These are phyloP conservation scores for Drosophila sordidapex DNA, from an alignment of 2,888 invertebrate species.

Conservation along the genomic window DNA sequence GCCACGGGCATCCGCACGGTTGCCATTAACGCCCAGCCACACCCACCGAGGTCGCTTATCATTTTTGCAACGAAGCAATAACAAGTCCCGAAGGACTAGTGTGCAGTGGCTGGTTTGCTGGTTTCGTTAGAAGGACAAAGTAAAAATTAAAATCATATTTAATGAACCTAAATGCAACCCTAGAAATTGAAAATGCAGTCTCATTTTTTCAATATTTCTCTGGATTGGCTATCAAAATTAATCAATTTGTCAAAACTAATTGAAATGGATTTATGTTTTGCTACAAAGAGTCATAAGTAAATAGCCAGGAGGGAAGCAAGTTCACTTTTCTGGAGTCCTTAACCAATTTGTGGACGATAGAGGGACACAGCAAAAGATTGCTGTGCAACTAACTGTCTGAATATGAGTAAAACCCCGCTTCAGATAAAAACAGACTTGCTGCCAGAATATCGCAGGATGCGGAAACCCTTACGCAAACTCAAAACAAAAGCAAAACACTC, in stretches of 20 bases:
- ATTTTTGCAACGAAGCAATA: conserved; percentile 53
- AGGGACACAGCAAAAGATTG: neutral
- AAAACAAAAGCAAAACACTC: too few species aligned
- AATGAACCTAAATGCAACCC: conserved; percentile 31
- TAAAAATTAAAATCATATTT: conserved; percentile 40
- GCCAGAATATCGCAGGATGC: neutral
- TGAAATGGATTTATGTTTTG: neutral
- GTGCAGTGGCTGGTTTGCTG: conserved; percentile 30
- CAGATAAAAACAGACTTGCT: neutral
- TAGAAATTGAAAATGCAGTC: conserved; percentile 1
- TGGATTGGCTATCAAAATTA: neutral
- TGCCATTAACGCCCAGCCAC: conserved; percentile 3
- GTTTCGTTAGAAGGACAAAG: conserved; percentile 9
- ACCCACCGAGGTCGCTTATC: conserved; percentile 24
- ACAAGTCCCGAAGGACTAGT: conserved; percentile 49
- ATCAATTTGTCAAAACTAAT: neutral
- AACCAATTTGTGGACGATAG: neutral
- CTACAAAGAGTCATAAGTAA: neutral
- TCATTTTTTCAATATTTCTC: neutral
- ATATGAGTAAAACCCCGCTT: neutral
- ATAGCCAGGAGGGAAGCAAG: neutral
- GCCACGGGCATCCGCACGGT: neutral
- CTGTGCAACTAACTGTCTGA: neutral
- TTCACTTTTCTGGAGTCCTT: neutral
- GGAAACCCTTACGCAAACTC: too few species aligned